Evolutionary conservation across 2,113 vertebrate species (phyloP).

Genomic region (Gymnorhina tibicen): DNA sequence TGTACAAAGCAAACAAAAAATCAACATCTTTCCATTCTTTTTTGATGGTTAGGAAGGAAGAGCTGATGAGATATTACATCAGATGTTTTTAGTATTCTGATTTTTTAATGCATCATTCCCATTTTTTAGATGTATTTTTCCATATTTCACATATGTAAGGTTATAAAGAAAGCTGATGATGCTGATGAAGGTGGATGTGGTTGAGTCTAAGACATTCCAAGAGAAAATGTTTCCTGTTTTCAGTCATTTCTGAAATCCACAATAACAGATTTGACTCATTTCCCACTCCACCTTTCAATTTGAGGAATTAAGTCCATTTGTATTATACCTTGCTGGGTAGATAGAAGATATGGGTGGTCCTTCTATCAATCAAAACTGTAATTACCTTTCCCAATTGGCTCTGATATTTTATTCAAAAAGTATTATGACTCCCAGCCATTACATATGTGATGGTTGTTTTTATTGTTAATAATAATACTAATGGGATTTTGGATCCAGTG

Average conservation of each 20-base stretch:
- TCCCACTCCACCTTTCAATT: background rate
- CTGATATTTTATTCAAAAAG: constrained; percentile 34
- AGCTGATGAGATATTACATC: background rate
- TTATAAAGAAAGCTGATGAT: background rate
- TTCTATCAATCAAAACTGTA: constrained; percentile 46
- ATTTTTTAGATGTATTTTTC: background rate
- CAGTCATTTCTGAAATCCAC: background rate
- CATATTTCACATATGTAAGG: background rate
- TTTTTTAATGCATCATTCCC: background rate
- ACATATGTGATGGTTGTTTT: constrained; percentile 21
- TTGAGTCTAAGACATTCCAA: background rate
- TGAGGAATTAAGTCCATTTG: constrained; percentile 10
- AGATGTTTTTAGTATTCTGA: background rate
- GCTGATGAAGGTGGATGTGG: background rate
- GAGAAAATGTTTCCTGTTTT: background rate
- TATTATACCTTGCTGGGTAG: background rate
- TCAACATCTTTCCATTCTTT: background rate
- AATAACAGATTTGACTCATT: background rate
- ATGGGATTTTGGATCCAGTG: background rate
- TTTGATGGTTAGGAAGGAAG: background rate
- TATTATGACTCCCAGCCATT: constrained; percentile 11
- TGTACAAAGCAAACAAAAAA: background rate
- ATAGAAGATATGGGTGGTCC: constrained; percentile 23
- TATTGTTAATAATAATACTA: constrained; percentile 43
- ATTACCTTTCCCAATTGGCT: constrained; percentile 39